Percentiles rank a stretch among this genome's conserved stretches.
These are phyloP conservation scores for Nothocercus julius DNA, from an alignment of 2,113 vertebrate genomes.

Conservation along the genomic window DNA sequence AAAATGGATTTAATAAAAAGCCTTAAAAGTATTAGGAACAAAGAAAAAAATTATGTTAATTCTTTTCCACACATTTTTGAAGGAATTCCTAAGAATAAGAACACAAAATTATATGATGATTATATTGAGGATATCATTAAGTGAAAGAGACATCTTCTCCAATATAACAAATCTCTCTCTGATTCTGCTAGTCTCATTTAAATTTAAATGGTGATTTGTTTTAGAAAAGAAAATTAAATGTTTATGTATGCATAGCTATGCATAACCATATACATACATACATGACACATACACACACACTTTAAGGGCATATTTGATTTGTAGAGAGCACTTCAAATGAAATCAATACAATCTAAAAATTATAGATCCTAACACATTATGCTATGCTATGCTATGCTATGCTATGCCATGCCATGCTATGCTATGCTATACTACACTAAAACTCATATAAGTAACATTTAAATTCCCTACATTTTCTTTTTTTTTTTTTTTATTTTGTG, in stretches of 20 bases:
- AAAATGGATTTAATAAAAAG: background rate
- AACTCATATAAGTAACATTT: background rate
- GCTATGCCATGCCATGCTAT: too few relatives aligned
- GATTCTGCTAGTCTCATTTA: background rate
- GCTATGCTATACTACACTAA: background rate
- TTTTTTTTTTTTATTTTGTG: background rate
- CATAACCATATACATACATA: background rate
- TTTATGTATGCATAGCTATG: background rate
- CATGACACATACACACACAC: background rate
- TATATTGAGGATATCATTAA: background rate
- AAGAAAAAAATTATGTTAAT: background rate
- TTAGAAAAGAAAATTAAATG: background rate
- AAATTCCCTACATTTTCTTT: background rate
- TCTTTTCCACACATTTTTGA: background rate
- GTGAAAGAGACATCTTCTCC: background rate
- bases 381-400: too few relatives aligned
- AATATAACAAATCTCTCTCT: background rate
- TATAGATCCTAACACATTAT: background rate
- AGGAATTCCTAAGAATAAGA: background rate
- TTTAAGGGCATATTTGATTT: background rate
- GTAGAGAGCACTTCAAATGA: background rate
- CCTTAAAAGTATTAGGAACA: fast-evolving
- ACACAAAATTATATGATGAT: background rate
- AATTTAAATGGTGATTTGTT: background rate
- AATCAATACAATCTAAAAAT: background rate